phyloP scores from a whole-genome alignment of 37 sponge, comb jelly and placozoan genomes.

The Aplysina aerophoba region DNA sequence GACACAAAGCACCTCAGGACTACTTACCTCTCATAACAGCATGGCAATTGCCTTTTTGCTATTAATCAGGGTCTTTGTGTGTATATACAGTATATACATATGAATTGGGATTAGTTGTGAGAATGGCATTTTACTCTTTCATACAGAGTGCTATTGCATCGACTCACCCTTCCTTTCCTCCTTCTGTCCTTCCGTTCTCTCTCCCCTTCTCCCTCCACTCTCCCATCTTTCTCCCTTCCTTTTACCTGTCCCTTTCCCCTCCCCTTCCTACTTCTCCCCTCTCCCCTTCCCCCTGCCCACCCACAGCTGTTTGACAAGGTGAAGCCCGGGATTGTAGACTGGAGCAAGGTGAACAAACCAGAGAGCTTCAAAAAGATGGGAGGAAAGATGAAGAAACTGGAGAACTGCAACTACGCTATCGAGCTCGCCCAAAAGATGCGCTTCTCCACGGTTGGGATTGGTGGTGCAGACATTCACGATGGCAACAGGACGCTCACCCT shows the following conservation, averaged over 20 bases:
- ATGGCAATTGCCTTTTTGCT: no score
- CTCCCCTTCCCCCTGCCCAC: constrained; percentile 1
- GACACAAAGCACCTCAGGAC: no score
- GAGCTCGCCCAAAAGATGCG: constrained; percentile 71
- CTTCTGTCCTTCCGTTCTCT: not conserved
- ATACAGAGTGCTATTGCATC: no score
- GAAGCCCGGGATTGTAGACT: constrained; percentile 79
- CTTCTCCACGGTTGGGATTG: constrained; percentile 80
- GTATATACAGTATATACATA: no score
- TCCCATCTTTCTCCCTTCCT: not conserved
- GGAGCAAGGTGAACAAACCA: constrained; percentile 74
- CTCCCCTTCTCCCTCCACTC: constrained; percentile 1
- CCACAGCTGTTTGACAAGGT: constrained; percentile 4
- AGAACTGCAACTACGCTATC: constrained; percentile 98
- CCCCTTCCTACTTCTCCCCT: not conserved
- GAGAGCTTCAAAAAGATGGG: constrained; percentile 80
- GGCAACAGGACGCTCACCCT: constrained; percentile 74
- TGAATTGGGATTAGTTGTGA: no score
- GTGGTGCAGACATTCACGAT: constrained; percentile 68
- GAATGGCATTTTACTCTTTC: no score
- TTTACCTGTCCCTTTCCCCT: not conserved
- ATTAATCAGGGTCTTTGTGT: no score
- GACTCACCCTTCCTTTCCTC: no score
- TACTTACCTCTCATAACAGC: no score
- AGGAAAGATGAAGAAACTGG: constrained; percentile 95